These are phyloP conservation scores for Drosophila affinis DNA, from an alignment of 2,888 invertebrate species.

Conservation along the genomic window DNA sequence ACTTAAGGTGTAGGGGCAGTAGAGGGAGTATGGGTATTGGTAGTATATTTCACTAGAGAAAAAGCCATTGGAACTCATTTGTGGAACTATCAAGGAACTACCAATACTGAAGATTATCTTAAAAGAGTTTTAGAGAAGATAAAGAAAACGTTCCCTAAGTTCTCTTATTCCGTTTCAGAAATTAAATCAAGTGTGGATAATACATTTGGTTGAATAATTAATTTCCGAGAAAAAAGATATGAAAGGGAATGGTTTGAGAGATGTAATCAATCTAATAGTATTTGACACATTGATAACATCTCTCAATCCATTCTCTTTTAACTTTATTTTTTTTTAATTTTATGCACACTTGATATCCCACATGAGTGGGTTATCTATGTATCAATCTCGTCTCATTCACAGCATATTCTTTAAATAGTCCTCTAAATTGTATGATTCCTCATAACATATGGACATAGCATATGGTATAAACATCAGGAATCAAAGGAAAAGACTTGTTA, in stretches of 20 bases:
- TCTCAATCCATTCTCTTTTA: too few relatives aligned
- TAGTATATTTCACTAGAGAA: neutral
- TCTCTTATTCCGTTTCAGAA: too few relatives aligned
- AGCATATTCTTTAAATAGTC: neutral
- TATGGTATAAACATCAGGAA: too few relatives aligned
- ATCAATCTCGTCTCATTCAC: neutral
- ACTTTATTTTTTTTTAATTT: too few relatives aligned
- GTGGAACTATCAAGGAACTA: neutral
- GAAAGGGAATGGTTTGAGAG: too few relatives aligned
- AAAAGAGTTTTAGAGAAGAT: neutral
- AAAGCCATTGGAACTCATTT: neutral
- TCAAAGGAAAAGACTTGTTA: too few relatives aligned
- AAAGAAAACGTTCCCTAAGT: too few relatives aligned
- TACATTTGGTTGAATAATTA: too few relatives aligned
- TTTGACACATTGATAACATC: too few relatives aligned
- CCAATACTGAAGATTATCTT: neutral
- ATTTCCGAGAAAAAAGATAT: too few relatives aligned
- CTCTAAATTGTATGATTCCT: neutral
- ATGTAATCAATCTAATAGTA: too few relatives aligned
- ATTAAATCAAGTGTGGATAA: too few relatives aligned
- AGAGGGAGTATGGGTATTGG: neutral
- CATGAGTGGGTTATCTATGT: neutral
- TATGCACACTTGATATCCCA: neutral
- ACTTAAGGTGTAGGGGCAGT: neutral
- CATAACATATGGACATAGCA: neutral